phyloP scores from a whole-genome alignment of 64 coral and sea anemone genomes.

The Pocillopora verrucosa region DNA sequence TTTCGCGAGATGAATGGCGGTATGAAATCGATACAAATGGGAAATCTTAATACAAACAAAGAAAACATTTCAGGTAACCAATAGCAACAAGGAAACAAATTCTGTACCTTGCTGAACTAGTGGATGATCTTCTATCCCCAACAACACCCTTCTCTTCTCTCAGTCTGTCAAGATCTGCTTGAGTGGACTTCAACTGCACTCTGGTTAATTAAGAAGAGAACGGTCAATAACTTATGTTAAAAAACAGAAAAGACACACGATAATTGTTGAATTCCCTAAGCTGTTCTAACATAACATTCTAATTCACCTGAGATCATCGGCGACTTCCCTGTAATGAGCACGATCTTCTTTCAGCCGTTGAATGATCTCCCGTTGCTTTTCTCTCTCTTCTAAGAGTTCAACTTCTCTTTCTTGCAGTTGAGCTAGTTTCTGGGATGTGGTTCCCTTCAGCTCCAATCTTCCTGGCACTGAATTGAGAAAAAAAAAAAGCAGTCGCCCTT shows the following conservation, averaged over 20 bases:
- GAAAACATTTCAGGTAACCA: background rate
- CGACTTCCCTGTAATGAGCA: conserved; percentile 75
- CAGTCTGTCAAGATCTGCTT: conserved; percentile 18
- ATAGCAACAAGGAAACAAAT: background rate
- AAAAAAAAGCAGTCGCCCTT: background rate
- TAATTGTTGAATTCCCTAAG: background rate
- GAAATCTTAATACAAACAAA: background rate
- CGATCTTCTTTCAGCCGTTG: conserved; percentile 87
- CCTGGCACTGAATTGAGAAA: background rate
- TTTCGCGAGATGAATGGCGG: too few species aligned
- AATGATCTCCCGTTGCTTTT: conserved; percentile 69
- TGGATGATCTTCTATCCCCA: conserved; percentile 15
- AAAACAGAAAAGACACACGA: background rate
- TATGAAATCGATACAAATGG: too few species aligned
- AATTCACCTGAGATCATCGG: conserved; percentile 80
- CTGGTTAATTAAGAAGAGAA: background rate
- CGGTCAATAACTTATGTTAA: background rate
- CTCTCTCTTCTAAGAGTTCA: conserved; percentile 71
- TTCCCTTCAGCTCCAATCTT: conserved; percentile 45
- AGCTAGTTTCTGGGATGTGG: conserved; percentile 60
- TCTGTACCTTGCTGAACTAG: conserved; percentile 2
- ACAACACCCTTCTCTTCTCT: background rate
- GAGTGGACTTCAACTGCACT: conserved; percentile 22
- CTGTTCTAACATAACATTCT: background rate
- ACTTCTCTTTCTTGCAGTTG: conserved; percentile 66